Conservation (phyloP, 2,113 vertebrate genomes). For the Crotophaga sulcirostris region DNA sequence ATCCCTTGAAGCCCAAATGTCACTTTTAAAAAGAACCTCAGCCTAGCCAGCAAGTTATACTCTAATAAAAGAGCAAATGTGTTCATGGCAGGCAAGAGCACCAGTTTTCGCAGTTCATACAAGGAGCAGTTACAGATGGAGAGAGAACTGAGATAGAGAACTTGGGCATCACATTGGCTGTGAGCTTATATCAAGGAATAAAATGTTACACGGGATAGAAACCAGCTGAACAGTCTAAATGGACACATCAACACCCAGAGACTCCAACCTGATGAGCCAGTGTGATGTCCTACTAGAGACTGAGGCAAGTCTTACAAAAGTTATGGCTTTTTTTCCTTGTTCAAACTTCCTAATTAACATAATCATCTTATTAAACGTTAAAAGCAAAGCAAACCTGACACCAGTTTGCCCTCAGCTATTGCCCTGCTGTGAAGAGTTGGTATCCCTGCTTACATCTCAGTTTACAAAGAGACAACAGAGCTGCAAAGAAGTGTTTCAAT, state of each 20-base stretch:
- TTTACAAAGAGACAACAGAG: background rate
- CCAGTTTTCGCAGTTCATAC: background rate
- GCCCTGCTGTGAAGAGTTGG: background rate
- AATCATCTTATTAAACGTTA: background rate
- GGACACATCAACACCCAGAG: background rate
- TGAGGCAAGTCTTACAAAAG: background rate
- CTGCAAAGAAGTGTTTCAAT: background rate
- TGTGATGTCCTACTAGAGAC: rapidly evolving
- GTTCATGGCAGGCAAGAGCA: background rate
- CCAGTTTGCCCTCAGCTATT: background rate
- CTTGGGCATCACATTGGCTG: background rate
- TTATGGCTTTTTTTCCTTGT: rapidly evolving
- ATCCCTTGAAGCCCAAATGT: background rate
- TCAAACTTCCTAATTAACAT: background rate
- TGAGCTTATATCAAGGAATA: background rate
- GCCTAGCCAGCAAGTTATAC: background rate
- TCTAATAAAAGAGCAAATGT: background rate
- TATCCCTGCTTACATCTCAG: background rate
- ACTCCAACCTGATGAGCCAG: background rate
- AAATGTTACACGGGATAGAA: rapidly evolving
- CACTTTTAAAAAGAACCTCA: background rate
- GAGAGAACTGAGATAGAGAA: rapidly evolving
- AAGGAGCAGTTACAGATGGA: background rate
- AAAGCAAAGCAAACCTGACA: background rate
- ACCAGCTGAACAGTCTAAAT: rapidly evolving